Evolutionary conservation across 2,888 invertebrate species (phyloP).

Genomic region (Zhuqinia jingwanae): DNA sequence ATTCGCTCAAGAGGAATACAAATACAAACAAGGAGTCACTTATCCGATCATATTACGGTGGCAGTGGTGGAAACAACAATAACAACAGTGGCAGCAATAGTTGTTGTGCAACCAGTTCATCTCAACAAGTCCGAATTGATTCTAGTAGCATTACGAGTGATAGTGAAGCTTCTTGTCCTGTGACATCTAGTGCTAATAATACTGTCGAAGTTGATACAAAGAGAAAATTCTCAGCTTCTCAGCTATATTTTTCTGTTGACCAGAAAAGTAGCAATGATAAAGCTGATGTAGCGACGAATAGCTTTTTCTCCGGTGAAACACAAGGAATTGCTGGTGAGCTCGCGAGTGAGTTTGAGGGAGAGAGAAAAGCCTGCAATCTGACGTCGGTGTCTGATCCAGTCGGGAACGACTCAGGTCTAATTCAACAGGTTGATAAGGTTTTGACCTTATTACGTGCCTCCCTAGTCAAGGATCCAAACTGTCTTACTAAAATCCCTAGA

Average conservation of each 20-base stretch:
- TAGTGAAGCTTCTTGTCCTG: no score
- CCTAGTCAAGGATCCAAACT: slow-evolving; percentile 82
- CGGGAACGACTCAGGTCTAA: slow-evolving; percentile 82
- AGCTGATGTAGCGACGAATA: neutral
- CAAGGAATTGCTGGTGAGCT: neutral
- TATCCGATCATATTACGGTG: slow-evolving; percentile 20
- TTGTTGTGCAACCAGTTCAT: neutral
- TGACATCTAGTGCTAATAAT: neutral
- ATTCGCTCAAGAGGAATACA: slow-evolving; percentile 82
- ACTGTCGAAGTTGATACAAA: neutral
- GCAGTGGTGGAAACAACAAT: slow-evolving; percentile 80
- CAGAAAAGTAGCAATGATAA: neutral
- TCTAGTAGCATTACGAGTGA: neutral
- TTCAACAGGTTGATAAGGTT: slow-evolving; percentile 90
- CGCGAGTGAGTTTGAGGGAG: neutral
- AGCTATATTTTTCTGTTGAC: neutral
- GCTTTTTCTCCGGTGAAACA: neutral
- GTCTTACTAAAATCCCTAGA: slow-evolving; percentile 58
- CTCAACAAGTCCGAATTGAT: neutral
- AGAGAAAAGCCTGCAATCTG: neutral
- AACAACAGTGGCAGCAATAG: neutral
- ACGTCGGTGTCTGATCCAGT: neutral
- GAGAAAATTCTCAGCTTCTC: neutral
- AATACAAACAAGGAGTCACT: slow-evolving; percentile 53
- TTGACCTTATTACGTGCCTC: slow-evolving; percentile 88